Base-by-base conservation (phyloP, 2,113 vertebrate species). In the Perca schrenkii region DNA sequence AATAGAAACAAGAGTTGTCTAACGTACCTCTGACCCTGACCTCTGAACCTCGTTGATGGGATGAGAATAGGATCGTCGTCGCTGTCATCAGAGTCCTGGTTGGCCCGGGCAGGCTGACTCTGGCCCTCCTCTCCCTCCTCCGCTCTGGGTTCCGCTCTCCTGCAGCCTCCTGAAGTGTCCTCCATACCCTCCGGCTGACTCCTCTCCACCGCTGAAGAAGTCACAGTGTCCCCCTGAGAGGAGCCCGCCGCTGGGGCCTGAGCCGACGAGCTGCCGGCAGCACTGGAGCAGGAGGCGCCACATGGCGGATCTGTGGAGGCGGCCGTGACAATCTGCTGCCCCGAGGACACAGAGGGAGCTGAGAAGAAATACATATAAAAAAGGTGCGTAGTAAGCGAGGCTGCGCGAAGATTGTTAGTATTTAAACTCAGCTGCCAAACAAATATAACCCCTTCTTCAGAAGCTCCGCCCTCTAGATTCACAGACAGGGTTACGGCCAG, bases 61-160 rank as follows among this genome's bases (percentile, higher is more conserved):
- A 99, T 97, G 10, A 98, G 96, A 57, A 99, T 97, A 0, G 97
- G 98, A 77, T 99, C 98, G 5, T 99, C 98, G 0, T 99, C 98
- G 19, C 98, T 99, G 90, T 99, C 98, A 4, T 99, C 98, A 0
- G 98, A 98, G 88, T 99, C 98, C 79, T 96, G 98, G 76, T 96
- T 94, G 82, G 71, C 93, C 15, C 96, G 92, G 17, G 94, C 64
- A 2, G 96, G 88, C 16, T 97, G 97, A 66, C 88, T 88, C 87
- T 84, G 91, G 65, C 63, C 92, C 89, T 53, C 93, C 91, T 58
- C 87, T n/a, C 57, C 85, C 58, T 71, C 80, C 62, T 56, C 91
- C 13, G 11, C 71, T 0, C 74, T 4, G 19, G 94, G 92, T 68
- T 93, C 93, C 0, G 82, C 83, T 79, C 94, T 92, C 82, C 94